Base-by-base conservation (phyloP, 2,797 vertebrate species). In the Sebastes paucispinis region DNA sequence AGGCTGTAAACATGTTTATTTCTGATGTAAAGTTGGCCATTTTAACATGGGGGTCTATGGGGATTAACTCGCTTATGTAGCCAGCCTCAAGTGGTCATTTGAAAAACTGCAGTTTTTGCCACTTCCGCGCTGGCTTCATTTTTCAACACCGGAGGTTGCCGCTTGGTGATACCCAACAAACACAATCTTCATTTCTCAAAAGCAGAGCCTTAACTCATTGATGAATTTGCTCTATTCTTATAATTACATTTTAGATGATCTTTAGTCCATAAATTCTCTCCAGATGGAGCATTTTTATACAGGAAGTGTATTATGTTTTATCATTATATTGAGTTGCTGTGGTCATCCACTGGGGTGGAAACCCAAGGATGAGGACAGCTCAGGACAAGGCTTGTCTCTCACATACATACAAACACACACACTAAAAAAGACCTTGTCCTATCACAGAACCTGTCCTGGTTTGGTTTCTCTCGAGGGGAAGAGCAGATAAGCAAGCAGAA, bases 391-490 rank as follows among this genome's bases (percentile, higher is more conserved):
- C 57, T 9, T 7, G 14, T 55, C 39, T 24, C 52, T 12, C 25
- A 59, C 25, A 29, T 14, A 27, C 57, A 58, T 13, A 58, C 57
- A 58, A 59, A 58, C 55, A 58, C 55, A 58, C 50, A 54, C 14
- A 16, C 39, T 16, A 43, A 31, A 73, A 68, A 55, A 43, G 20
- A 66, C 18, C 25, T 67, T 25, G 14, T 73, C 7, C 65, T 13
- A 5, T 29, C 27, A 43, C 20, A 71, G 39, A 64, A 65, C 34
- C 22, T 69, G 22, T 73, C 65, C 70, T 82, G 59, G 39, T 63
- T 80, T 78, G 55, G 34, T 54, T 70, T 52, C 4, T 78, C 29
- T 52, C 14, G 5, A 5, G 25, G 13, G 13, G 12, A 67, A 65
- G 57, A 55, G 20, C 54, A 69, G 14, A 62, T 39, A 66, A 75